Conservation (phyloP, 2,888 invertebrate genomes). For the Ceraclea dissimilis region DNA sequence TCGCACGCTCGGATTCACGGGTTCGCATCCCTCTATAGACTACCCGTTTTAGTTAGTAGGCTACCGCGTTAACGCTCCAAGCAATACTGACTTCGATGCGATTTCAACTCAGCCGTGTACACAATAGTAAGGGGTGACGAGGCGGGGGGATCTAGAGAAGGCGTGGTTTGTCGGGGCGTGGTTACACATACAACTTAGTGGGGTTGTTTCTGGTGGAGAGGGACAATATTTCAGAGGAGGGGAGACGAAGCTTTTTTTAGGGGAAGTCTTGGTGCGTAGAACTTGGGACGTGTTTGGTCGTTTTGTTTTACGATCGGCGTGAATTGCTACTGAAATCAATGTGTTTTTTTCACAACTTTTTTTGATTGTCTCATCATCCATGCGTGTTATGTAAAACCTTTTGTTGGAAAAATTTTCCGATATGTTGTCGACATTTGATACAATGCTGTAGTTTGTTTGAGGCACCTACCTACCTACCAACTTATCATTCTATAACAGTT, state of each 20-base stretch:
- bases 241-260: slow-evolving; percentile 35
- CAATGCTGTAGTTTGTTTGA: neutral
- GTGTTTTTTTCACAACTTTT: neutral
- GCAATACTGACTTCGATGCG: slow-evolving; percentile 50
- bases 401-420: neutral
- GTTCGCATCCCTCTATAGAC: slow-evolving; percentile 15
- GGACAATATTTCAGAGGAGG: slow-evolving; percentile 30
- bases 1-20: slow-evolving; percentile 15
- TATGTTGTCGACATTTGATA: neutral
- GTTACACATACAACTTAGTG: slow-evolving; percentile 28
- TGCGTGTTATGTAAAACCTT: neutral
- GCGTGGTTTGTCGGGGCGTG: slow-evolving; percentile 39
- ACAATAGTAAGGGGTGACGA: slow-evolving; percentile 38
- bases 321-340: slow-evolving; percentile 4
- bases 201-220: slow-evolving; percentile 33
- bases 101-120: slow-evolving; percentile 51
- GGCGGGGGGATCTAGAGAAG: slow-evolving; percentile 35
- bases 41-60: slow-evolving; percentile 16
- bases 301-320: slow-evolving; percentile 27
- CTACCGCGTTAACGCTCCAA: slow-evolving; percentile 34
- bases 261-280: slow-evolving; percentile 34
- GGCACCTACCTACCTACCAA: neutral
- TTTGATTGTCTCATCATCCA: neutral
- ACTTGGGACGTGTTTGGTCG: slow-evolving; percentile 32
- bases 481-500: neutral